Base-by-base conservation (phyloP, 2,113 vertebrate species). In the Lates calcarifer region DNA sequence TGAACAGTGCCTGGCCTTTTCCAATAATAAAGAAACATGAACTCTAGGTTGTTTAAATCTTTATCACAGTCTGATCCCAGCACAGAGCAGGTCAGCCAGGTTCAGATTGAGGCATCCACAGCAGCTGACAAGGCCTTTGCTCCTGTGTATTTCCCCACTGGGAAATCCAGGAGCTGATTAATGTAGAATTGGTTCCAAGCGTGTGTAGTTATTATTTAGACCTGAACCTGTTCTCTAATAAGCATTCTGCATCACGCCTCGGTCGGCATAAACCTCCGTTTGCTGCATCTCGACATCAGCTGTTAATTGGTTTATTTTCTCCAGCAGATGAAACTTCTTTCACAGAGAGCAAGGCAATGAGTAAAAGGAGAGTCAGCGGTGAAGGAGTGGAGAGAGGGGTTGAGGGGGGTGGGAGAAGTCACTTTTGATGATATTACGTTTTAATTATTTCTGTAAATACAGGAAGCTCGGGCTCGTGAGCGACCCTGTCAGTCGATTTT, bases 361-460 rank as follows among this genome's bases (percentile, higher is more conserved):
- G 68, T 29, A 56, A n/a, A 28, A 33, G 35, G 74, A 37, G 51
- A 15, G 18, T 47, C 2, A 5, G 24, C 15, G 74, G 35, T 20
- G 61, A 45, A n/a, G 61, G 49, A 14, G 17, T 2, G 51, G 66
- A 55, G 63, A 39, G 51, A 71, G 35, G 57, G 45, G 20, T 24
- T 18, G 12, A 41, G 56, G 65, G 60, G 31, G 11, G 24, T 31
- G 66, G 66, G 64, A 73, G 60, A 76, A 88, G 88, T 87, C 80
- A 67, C 83, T 88, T 87, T 73, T 74, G 89, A 90, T 83, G 84
- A 84, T 61, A 67, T 87, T 77, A 79, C 89, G 18, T 71, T 93
- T 87, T 68, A 86, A 90, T 90, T 65, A 88, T 82, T 94, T 93
- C 81, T 95, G 83, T 87, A 92, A 95, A 91, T 89, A 87, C 86